These are phyloP conservation scores for Homalodisca vitripennis DNA, from an alignment of 1,140 invertebrate species.

Conservation along the genomic window DNA sequence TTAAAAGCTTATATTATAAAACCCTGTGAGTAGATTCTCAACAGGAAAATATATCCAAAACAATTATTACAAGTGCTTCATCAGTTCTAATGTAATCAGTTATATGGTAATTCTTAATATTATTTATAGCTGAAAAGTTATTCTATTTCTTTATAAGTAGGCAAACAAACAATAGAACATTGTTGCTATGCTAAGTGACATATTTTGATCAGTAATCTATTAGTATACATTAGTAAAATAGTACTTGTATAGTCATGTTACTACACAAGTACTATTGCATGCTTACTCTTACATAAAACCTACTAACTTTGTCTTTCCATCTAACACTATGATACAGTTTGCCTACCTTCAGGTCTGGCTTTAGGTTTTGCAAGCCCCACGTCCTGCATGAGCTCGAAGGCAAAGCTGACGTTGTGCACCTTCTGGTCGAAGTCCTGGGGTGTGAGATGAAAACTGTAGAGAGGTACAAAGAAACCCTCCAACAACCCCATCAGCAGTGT, in stretches of 20 bases:
- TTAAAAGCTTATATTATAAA: too few relatives aligned
- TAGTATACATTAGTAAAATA: background rate
- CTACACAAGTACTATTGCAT: background rate
- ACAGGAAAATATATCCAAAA: too few relatives aligned
- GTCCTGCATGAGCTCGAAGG: slow-evolving; percentile 98
- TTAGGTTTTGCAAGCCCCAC: slow-evolving; percentile 94
- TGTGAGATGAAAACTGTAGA: slow-evolving; percentile 93
- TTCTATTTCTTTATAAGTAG: too few relatives aligned
- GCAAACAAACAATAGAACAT: too few relatives aligned
- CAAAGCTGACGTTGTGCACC: slow-evolving; percentile 95
- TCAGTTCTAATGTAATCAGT: too few relatives aligned
- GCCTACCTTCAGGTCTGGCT: slow-evolving; percentile 89
- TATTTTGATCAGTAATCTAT: background rate
- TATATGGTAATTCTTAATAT: too few relatives aligned
- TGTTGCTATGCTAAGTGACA: background rate
- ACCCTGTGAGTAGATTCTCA: too few relatives aligned
- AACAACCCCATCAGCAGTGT: slow-evolving; percentile 93
- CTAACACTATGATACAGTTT: background rate
- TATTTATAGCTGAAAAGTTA: too few relatives aligned
- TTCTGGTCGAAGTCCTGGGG: slow-evolving; percentile 89
- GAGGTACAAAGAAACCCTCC: slow-evolving; percentile 97
- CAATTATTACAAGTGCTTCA: too few relatives aligned
- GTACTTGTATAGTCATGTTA: background rate
- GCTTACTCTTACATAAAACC: background rate
- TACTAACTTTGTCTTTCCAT: background rate